Evolutionary conservation across 2,888 invertebrate species (phyloP).

Genomic region (Hedya salicella): DNA sequence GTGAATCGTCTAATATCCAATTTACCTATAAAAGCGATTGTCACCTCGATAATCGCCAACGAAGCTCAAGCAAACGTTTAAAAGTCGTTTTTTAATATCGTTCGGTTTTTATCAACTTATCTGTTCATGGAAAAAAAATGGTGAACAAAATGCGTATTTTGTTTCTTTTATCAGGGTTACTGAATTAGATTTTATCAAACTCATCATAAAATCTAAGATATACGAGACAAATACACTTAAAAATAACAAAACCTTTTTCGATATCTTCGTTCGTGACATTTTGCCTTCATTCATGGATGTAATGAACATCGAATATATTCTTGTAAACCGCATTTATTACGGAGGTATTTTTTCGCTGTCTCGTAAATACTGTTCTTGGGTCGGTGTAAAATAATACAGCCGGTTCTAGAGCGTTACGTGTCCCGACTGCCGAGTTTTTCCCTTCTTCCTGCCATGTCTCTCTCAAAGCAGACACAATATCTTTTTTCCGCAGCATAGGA

Average conservation of each 20-base stretch:
- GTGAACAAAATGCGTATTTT: too few relatives aligned
- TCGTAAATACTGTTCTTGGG: constrained; percentile 54
- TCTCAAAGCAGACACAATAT: constrained; percentile 47
- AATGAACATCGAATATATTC: constrained; percentile 40
- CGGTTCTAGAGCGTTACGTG: constrained; percentile 60
- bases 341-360: constrained; percentile 50
- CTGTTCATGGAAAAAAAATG: too few relatives aligned
- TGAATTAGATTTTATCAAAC: background rate
- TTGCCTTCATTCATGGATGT: constrained; percentile 35
- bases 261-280: constrained; percentile 34
- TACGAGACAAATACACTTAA: background rate
- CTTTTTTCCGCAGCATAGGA: constrained; percentile 53
- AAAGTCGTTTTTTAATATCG: too few relatives aligned
- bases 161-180: too few relatives aligned
- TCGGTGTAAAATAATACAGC: constrained; percentile 63
- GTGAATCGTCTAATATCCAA: too few relatives aligned
- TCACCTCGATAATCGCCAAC: too few relatives aligned
- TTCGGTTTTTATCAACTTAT: too few relatives aligned
- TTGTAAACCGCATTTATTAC: constrained; percentile 40
- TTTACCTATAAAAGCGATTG: too few relatives aligned
- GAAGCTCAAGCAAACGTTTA: too few relatives aligned
- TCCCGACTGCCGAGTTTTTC: constrained; percentile 50
- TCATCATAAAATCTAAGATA: background rate
- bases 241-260: constrained; percentile 7
- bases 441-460: constrained; percentile 45